Conservation (phyloP, 2,888 invertebrate genomes). For the Tenodera sinensis region DNA sequence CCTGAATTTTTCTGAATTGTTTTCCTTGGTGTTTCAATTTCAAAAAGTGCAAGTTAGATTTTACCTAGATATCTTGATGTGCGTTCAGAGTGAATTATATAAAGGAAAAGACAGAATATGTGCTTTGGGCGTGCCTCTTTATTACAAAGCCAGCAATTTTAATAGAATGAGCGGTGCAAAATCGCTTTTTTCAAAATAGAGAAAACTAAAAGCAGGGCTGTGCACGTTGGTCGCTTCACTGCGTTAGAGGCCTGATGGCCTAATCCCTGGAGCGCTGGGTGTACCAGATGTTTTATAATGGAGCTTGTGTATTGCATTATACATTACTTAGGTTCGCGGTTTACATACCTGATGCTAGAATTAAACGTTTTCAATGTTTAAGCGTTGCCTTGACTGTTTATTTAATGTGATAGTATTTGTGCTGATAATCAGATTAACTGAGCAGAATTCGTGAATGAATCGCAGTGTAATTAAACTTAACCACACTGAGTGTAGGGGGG, state of each 20-base stretch:
- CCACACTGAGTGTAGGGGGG: not conserved
- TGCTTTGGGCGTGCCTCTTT: too few relatives aligned
- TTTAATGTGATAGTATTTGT: not conserved
- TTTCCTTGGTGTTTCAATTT: too few relatives aligned
- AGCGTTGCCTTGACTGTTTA: not conserved
- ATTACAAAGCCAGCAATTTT: too few relatives aligned
- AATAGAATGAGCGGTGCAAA: too few relatives aligned
- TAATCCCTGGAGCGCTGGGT: not conserved
- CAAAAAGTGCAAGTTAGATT: too few relatives aligned
- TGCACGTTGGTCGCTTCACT: not conserved
- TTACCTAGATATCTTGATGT: too few relatives aligned
- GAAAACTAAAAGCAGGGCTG: too few relatives aligned
- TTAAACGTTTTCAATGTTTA: not conserved
- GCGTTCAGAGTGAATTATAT: too few relatives aligned
- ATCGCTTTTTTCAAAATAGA: too few relatives aligned
- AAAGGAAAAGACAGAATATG: too few relatives aligned
- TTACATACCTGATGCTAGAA: not conserved
- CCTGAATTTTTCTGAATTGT: too few relatives aligned
- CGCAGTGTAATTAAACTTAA: not conserved
- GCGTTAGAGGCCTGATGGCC: not conserved
- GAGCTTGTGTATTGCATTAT: not conserved
- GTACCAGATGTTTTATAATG: conserved; percentile 1
- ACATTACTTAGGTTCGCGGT: not conserved
- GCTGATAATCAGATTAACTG: not conserved
- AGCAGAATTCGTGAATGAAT: not conserved